Base-by-base conservation (phyloP, 2,888 invertebrate genomes). In the Trypoxylon attenuatum region DNA sequence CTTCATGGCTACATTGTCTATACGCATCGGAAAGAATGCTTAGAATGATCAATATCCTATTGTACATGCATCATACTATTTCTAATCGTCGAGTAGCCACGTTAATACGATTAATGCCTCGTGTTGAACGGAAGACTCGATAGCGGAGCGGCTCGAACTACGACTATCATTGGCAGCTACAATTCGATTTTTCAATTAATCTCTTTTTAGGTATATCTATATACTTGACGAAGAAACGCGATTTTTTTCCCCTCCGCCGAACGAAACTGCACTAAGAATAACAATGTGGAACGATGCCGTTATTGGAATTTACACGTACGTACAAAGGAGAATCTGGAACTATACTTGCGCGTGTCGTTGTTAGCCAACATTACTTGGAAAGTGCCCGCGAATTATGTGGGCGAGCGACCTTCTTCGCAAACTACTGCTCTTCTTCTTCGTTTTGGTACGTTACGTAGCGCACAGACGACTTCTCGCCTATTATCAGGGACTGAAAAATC, bases 361-460 rank as follows among this genome's bases (percentile, higher is more conserved):
- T 41, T 16, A 41, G 19, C 41, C 15, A 41, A 41, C 16, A 13
- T 10, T 10, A 15, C 5, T 16, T 10, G 16, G 16, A 19, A 19
- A 5, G 16, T 19, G 16, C 19, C 38, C 6, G 46, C 19, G 29
- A 25, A 15, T 15, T 16, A 18, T 22, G 21, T 25, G 27, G 8
- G 16, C 10, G 10, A 18, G 39, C n/a, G 27, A 33, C 13, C 33
- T 13, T 33, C 13, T 33, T 13, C 1, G 33, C 41, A 29, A 38
- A 53, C 19, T 79, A 83, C 87, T 90, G 91, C 85, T 93, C 93
- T 67, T 96, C 96, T 78, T 96, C 96, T 82, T 96, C 96, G 87
- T 96, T 96, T 87, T 96, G 95, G 88, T 97, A 98, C 83, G 96
- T 97, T 56, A 97, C 96, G 89, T 98, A 98, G 78, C 97, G 93